These are phyloP conservation scores for Echinarachnius parma DNA, from an alignment of 53 echinoderm and acorn worm species.

Conservation along the genomic window DNA sequence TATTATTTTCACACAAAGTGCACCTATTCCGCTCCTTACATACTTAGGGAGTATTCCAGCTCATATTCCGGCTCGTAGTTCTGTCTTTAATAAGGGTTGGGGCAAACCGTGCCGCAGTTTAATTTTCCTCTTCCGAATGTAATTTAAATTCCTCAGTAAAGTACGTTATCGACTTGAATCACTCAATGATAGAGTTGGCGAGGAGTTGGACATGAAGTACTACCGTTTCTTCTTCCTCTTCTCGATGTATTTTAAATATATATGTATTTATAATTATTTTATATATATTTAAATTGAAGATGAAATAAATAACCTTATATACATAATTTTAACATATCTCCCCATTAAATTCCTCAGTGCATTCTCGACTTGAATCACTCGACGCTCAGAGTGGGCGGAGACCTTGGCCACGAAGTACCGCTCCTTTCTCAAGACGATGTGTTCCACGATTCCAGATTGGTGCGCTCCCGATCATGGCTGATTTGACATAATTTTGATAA, in stretches of 20 bases:
- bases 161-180: conserved; percentile 32
- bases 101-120: too few species aligned
- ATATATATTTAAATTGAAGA: conserved; percentile 64
- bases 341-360: conserved; percentile 2
- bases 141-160: not conserved
- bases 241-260: not conserved
- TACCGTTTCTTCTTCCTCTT: too few species aligned
- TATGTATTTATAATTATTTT: conserved; percentile 11
- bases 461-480: conserved; percentile 74
- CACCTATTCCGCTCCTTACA: too few species aligned
- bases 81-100: too few species aligned
- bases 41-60: too few species aligned
- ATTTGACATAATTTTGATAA: too few species aligned
- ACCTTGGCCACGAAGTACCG: conserved; percentile 52
- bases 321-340: not conserved
- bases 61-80: too few species aligned
- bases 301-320: too few species aligned
- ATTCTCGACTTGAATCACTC: conserved; percentile 45
- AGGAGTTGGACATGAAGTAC: too few species aligned
- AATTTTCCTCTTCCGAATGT: not conserved
- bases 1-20: too few species aligned
- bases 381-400: conserved; percentile 63
- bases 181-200: not conserved
- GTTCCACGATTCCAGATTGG: conserved; percentile 68
- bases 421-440: conserved; percentile 74